Conservation (phyloP, 1,140 invertebrate species). For the Palaemon carinicauda region DNA sequence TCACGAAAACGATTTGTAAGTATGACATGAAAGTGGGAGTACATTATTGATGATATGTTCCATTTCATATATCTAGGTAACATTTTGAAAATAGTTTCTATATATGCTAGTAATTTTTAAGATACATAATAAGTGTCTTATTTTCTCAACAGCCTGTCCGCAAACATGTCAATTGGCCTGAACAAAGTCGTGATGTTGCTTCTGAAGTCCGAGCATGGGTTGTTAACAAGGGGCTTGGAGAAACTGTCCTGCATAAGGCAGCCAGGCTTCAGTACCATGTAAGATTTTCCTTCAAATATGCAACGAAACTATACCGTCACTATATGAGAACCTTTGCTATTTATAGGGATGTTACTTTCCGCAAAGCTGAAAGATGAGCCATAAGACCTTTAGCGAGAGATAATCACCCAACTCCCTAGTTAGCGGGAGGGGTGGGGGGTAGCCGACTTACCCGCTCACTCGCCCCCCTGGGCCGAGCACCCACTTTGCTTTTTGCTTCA, state of each 20-base stretch:
- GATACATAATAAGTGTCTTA: neutral
- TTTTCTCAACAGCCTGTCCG: constrained; percentile 42
- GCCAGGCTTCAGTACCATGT: constrained; percentile 87
- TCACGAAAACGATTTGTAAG: constrained; percentile 49
- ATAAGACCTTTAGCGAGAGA: too few species aligned
- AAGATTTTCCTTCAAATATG: constrained; percentile 63
- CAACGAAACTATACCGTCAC: too few species aligned
- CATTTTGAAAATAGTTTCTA: neutral
- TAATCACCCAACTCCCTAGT: too few species aligned
- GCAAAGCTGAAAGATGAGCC: too few species aligned
- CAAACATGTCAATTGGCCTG: constrained; percentile 56
- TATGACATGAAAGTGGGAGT: neutral
- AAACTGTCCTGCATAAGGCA: constrained; percentile 88
- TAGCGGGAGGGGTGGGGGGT: too few species aligned
- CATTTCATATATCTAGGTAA: neutral
- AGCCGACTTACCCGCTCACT: too few species aligned
- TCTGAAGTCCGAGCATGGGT: constrained; percentile 87
- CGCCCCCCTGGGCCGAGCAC: too few species aligned
- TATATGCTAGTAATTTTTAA: too few species aligned
- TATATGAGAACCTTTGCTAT: too few species aligned
- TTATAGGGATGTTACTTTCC: too few species aligned
- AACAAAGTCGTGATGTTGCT: constrained; percentile 63
- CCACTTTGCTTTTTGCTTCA: too few species aligned
- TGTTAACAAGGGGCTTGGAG: constrained; percentile 91
- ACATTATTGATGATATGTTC: too few species aligned